Percentiles rank a stretch among this genome's conserved stretches.
Conservation (phyloP, 2,797 vertebrate species). For the Clarias fuscus region DNA sequence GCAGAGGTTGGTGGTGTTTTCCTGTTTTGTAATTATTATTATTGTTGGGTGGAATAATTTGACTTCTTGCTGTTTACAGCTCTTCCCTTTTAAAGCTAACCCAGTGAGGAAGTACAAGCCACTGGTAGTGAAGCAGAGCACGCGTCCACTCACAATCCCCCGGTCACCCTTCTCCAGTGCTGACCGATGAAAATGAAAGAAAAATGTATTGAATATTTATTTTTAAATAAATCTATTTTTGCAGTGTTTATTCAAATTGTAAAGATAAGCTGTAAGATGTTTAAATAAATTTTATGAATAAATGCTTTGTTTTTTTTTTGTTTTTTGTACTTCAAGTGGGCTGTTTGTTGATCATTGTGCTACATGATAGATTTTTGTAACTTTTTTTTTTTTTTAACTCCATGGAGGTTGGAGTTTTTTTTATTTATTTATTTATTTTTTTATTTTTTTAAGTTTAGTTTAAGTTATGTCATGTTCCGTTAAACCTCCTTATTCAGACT, state of each 20-base stretch:
- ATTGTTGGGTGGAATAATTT: neutral
- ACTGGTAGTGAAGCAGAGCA: slow-evolving; percentile 7
- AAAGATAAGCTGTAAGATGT: too few species aligned
- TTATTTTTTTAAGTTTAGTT: too few species aligned
- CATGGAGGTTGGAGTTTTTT: too few species aligned
- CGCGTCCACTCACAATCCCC: slow-evolving; percentile 3
- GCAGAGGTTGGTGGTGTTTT: neutral
- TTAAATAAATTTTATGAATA: too few species aligned
- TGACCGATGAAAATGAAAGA: neutral
- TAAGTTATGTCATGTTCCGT: too few species aligned
- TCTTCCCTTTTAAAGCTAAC: slow-evolving; percentile 13
- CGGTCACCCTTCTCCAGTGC: slow-evolving; percentile 1
- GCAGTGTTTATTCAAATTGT: neutral
- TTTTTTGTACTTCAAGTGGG: too few species aligned
- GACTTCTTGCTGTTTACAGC: slow-evolving; percentile 4
- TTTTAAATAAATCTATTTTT: neutral
- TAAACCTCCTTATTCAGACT: too few species aligned
- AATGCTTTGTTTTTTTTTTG: too few species aligned
- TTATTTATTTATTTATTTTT: too few species aligned
- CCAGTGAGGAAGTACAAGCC: slow-evolving; percentile 42
- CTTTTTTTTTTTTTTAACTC: too few species aligned
- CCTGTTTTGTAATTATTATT: neutral
- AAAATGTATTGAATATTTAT: neutral
- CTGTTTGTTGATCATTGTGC: too few species aligned
- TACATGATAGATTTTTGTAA: too few species aligned